Percentiles rank a stretch among this genome's conserved stretches.
Evolutionary conservation across 2,113 vertebrate genomes (phyloP).

Genomic region (Pseudopodoces humilis): DNA sequence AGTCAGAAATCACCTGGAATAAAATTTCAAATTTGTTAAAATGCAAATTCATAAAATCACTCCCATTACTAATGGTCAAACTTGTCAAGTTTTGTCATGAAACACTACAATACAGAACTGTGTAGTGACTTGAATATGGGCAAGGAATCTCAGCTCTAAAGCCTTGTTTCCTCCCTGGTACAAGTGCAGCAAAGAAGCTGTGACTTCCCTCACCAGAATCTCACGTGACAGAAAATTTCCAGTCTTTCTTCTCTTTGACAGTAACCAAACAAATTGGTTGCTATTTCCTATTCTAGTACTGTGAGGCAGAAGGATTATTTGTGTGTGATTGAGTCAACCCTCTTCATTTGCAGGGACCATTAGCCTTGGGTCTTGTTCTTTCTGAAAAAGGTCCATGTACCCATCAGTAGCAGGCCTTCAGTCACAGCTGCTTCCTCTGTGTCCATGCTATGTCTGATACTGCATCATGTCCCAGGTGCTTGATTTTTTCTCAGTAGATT

Average conservation of each 20-base stretch:
- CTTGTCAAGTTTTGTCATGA: not conserved
- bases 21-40: not conserved
- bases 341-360: not conserved
- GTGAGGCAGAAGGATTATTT: not conserved
- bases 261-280: rapidly evolving
- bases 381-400: not conserved
- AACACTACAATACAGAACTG: not conserved
- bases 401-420: not conserved
- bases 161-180: not conserved
- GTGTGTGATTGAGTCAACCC: not conserved
- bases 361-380: not conserved
- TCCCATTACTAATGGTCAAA: not conserved
- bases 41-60: not conserved
- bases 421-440: not conserved
- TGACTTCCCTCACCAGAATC: not conserved
- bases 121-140: not conserved
- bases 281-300: not conserved
- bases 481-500: not conserved
- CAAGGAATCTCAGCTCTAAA: not conserved
- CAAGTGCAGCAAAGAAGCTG: not conserved
- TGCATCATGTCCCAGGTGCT: not conserved
- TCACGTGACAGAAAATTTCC: not conserved
- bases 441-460: not conserved
- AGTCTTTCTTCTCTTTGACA: not conserved
- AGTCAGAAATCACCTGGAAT: not conserved